These are phyloP conservation scores for Scopus umbretta DNA, from an alignment of 2,113 vertebrate species.

Conservation along the genomic window DNA sequence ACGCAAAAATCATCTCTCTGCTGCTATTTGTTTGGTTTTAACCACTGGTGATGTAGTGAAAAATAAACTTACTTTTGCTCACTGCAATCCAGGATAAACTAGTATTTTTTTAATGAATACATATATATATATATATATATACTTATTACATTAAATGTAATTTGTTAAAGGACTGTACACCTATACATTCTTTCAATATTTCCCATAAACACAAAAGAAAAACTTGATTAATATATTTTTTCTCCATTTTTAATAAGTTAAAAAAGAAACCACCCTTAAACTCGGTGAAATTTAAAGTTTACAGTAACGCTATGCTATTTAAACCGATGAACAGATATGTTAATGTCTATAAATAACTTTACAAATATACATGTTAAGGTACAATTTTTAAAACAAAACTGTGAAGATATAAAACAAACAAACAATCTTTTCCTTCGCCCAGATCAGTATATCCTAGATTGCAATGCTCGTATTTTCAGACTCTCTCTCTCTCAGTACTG, in stretches of 20 bases:
- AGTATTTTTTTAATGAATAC: slow-evolving; percentile 44
- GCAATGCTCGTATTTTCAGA: slow-evolving; percentile 69
- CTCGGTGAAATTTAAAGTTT: slow-evolving; percentile 66
- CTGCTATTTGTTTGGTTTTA: slow-evolving; percentile 59
- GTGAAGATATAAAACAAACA: slow-evolving; percentile 70
- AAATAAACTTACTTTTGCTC: slow-evolving; percentile 64
- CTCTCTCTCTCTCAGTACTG: slow-evolving; percentile 74
- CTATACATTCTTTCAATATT: slow-evolving; percentile 74
- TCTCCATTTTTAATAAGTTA: slow-evolving; percentile 92
- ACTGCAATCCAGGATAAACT: slow-evolving; percentile 74
- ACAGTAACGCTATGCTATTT: slow-evolving; percentile 81
- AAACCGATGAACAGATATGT: slow-evolving; percentile 81
- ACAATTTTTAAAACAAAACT: slow-evolving; percentile 83
- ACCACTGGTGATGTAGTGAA: slow-evolving; percentile 70
- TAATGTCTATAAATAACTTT: slow-evolving; percentile 96
- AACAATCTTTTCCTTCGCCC: slow-evolving; percentile 65
- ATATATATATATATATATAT: slow-evolving; percentile 53
- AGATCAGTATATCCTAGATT: slow-evolving; percentile 84
- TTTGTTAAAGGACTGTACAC: slow-evolving; percentile 63
- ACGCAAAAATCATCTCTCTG: slow-evolving; percentile 38
- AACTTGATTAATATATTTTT: slow-evolving; percentile 72
- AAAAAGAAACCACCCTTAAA: slow-evolving; percentile 65
- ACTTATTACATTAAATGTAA: slow-evolving; percentile 65
- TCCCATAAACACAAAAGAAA: slow-evolving; percentile 71
- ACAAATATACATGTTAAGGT: slow-evolving; percentile 96